Percentiles rank a stretch among this genome's conserved stretches.
Conservation (phyloP, 2,113 vertebrate genomes). For the Nanorana parkeri region DNA sequence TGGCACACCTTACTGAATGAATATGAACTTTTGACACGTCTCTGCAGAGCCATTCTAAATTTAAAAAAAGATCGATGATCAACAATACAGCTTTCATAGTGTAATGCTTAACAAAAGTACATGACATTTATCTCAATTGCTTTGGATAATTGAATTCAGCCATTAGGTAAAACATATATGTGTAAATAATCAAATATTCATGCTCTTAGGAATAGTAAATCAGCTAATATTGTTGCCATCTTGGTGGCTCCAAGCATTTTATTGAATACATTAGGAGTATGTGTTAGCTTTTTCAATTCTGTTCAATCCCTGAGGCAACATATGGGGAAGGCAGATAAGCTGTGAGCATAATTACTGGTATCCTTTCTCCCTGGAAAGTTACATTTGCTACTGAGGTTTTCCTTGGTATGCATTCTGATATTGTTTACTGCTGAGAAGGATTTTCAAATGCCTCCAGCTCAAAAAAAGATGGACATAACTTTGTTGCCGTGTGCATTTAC, state of each 20-base stretch:
- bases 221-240: slow-evolving; percentile 11
- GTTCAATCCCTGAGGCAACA: slow-evolving; percentile 24
- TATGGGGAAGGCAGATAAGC: slow-evolving; percentile 52
- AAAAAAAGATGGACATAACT: slow-evolving; percentile 50
- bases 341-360: slow-evolving; percentile 20
- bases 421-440: slow-evolving; percentile 49
- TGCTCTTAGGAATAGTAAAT: fast-evolving
- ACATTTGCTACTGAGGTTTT: slow-evolving; percentile 47
- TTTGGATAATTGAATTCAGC: slow-evolving; percentile 8
- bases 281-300: slow-evolving; percentile 52
- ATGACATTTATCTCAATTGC: background rate
- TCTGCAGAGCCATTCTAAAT: background rate
- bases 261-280: slow-evolving; percentile 48
- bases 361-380: slow-evolving; percentile 46
- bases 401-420: slow-evolving; percentile 43
- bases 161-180: slow-evolving; percentile 15
- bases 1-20: no score
- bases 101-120: background rate
- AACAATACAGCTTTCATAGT: background rate
- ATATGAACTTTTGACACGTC: no score
- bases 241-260: background rate
- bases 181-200: slow-evolving; percentile 31
- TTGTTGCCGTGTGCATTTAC: slow-evolving; percentile 40
- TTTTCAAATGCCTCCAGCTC: slow-evolving; percentile 49
- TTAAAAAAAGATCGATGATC: background rate